Conservation (phyloP, 2,797 vertebrate genomes). For the Paramormyrops hopkinsi region DNA sequence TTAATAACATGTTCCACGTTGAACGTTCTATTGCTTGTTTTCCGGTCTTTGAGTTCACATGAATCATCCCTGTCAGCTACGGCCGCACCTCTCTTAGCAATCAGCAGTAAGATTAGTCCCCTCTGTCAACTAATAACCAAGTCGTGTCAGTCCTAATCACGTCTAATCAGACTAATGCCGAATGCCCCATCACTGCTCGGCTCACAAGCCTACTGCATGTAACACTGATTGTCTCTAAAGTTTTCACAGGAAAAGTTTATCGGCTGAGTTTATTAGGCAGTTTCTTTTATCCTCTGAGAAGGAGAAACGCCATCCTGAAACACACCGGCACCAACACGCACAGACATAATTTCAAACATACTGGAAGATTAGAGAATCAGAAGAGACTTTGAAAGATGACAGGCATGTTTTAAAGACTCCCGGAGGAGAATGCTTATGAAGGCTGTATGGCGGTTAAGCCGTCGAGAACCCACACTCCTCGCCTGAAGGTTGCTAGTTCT, state of each 20-base stretch:
- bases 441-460: neutral
- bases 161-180: neutral
- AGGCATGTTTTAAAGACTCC: neutral
- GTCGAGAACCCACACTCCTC: neutral
- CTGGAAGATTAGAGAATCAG: neutral
- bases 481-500: neutral
- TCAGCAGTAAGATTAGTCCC: constrained; percentile 7
- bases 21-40: neutral
- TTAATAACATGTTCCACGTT: neutral
- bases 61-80: neutral
- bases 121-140: neutral
- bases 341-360: neutral
- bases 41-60: neutral
- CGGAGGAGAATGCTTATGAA: neutral
- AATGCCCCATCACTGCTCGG: neutral
- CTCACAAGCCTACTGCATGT: neutral
- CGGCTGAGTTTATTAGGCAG: constrained; percentile 16
- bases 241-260: neutral
- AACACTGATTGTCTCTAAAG: neutral
- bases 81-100: neutral
- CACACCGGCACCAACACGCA: neutral
- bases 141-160: constrained; percentile 17
- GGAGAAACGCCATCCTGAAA: neutral
- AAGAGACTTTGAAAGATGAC: neutral
- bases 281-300: neutral